Base-by-base conservation (phyloP, 2,113 vertebrate species). In the Onychostoma macrolepis region DNA sequence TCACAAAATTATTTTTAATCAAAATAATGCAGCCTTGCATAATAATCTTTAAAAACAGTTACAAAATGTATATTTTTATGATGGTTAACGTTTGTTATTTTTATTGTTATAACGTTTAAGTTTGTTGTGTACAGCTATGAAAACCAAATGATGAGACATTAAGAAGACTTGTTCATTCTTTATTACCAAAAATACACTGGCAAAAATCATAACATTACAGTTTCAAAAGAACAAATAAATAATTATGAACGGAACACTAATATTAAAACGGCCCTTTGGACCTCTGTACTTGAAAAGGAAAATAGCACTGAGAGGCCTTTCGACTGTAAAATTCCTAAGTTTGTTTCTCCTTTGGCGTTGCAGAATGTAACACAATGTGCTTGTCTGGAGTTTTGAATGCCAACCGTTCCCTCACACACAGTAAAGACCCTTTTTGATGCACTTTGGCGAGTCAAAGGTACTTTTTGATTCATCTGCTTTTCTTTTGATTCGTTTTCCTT, bases 121-220 rank as follows among this genome's bases (percentile, higher is more conserved):
- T 67, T 30, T 71, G 30, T 71, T 21, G 8, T 19, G 17, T 24
- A 56, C 9, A 58, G n/a, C 58, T 4, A 9, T 82, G 61, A 45
- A 45, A 3, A 48, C 1, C 26, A 83, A 87, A 75, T 84, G 11
- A 88, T 3, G 67, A 80, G 74, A 36, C 80, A n/a, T 43, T 33
- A 50, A 86, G 12, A 65, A 48, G 65, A 36, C 56, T 83, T 76
- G 56, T 90, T 83, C 71, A 84, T 83, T 90, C 88, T 95, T 99
- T 98, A 99, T 97, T 97, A 97, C 94, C 96, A 97, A 99, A 95
- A 97, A 99, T 97, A 97, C 96, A 97, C 92, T 95, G 94, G 96
- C 94, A 96, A 97, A 96, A 86, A 94, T 96, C 93, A 89, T 91
- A 94, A 97, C 93, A 95, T 93, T 95, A 96, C 96, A 96, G 96